These are phyloP conservation scores for Yoshiicerus persimilis DNA, from an alignment of 1,140 invertebrate genomes.

Conservation along the genomic window DNA sequence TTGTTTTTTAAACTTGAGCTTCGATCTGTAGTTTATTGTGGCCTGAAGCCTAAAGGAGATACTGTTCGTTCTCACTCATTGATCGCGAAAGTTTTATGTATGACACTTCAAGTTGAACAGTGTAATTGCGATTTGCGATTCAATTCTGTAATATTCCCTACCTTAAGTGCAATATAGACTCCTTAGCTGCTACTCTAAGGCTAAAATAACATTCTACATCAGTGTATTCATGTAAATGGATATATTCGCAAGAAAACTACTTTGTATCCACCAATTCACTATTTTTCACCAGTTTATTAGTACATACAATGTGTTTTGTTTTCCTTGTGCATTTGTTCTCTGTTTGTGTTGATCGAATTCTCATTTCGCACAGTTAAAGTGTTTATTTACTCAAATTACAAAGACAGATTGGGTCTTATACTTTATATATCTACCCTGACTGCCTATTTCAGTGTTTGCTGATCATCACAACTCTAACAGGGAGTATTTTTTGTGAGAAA, in stretches of 20 bases:
- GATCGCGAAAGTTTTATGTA: conserved; percentile 5
- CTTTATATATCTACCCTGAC: too few relatives aligned
- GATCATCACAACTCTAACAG: too few relatives aligned
- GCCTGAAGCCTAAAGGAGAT: neutral
- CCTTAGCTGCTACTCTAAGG: neutral
- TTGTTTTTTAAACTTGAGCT: neutral
- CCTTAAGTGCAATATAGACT: neutral
- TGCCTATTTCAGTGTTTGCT: too few relatives aligned
- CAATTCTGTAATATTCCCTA: neutral
- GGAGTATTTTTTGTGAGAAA: too few relatives aligned
- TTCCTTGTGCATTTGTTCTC: neutral
- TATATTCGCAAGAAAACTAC: neutral
- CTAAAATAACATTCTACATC: neutral
- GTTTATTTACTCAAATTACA: too few relatives aligned
- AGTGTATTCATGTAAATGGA: neutral
- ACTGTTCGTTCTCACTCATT: conserved; percentile 10
- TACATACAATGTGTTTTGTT: neutral
- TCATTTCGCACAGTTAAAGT: neutral
- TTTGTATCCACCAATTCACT: neutral
- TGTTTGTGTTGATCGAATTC: neutral
- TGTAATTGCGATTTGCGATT: conserved; percentile 10
- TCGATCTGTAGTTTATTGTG: neutral
- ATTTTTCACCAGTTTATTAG: neutral
- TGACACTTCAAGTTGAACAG: neutral
- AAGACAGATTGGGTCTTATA: too few relatives aligned